Percentiles rank a stretch among this genome's conserved stretches.
These are phyloP conservation scores for Sanderia malayensis DNA, from an alignment of 30 jellyfish, hydroid and myxozoan species.

Conservation along the genomic window DNA sequence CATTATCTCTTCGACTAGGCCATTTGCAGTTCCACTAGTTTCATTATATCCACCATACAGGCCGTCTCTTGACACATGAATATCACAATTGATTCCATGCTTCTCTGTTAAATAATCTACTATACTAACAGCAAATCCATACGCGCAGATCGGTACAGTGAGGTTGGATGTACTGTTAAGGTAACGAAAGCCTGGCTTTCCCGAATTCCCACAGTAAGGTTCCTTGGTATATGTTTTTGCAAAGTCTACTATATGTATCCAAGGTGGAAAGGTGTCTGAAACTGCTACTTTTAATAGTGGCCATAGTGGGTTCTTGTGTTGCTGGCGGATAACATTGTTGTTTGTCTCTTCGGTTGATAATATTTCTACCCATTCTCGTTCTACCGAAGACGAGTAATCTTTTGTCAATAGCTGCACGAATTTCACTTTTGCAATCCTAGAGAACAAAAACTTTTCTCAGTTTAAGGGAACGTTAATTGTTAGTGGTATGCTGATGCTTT, in stretches of 20 bases:
- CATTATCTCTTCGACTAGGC: conserved; percentile 8
- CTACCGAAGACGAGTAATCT: too few species aligned
- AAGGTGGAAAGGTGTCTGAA: not conserved
- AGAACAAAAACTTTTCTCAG: too few species aligned
- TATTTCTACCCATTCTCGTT: too few species aligned
- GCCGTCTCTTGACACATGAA: conserved; percentile 22
- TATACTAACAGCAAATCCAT: conserved; percentile 21
- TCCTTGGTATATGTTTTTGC: not conserved
- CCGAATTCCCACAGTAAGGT: not conserved
- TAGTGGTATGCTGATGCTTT: too few species aligned
- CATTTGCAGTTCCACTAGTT: not conserved
- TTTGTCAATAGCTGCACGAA: too few species aligned
- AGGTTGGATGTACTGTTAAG: not conserved
- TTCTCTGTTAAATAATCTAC: not conserved
- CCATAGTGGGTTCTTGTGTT: not conserved
- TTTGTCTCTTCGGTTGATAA: too few species aligned
- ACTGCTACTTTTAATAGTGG: not conserved
- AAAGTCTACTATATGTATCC: not conserved
- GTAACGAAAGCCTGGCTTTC: not conserved
- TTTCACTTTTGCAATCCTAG: too few species aligned
- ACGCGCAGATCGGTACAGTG: not conserved
- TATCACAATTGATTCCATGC: not conserved
- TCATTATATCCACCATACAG: conserved; percentile 12
- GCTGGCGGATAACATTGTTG: too few species aligned
- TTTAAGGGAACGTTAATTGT: too few species aligned